These are phyloP conservation scores for Gadopsis marmoratus DNA, from an alignment of 2,797 vertebrate species.

Conservation along the genomic window DNA sequence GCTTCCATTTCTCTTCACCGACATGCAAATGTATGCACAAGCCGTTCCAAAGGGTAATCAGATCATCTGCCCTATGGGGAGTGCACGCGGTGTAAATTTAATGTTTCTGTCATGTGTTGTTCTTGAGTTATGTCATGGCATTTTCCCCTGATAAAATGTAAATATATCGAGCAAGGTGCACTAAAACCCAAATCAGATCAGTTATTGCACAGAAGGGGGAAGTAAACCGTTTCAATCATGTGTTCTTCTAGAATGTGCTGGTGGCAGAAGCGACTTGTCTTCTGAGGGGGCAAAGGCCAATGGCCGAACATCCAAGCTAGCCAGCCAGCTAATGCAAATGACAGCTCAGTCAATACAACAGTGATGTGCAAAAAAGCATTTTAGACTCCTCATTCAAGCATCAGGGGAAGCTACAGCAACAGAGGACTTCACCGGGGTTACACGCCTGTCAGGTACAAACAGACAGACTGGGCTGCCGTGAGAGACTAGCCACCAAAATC, in stretches of 20 bases:
- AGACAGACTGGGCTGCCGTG: not conserved
- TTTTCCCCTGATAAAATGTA: slow-evolving; percentile 34
- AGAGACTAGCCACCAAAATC: not conserved
- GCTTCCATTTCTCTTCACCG: not conserved
- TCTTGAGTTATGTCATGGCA: slow-evolving; percentile 8
- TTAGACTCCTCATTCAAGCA: slow-evolving; percentile 22
- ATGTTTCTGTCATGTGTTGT: slow-evolving; percentile 19
- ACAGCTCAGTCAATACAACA: slow-evolving; percentile 7
- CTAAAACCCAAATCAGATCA: slow-evolving; percentile 30
- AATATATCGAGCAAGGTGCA: slow-evolving; percentile 41
- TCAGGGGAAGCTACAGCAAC: not conserved
- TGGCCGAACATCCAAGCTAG: not conserved
- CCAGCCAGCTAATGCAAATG: slow-evolving; percentile 35
- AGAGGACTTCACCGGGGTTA: not conserved
- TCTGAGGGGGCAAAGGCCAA: slow-evolving; percentile 18
- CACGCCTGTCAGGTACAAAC: slow-evolving; percentile 8
- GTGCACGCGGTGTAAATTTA: slow-evolving; percentile 8
- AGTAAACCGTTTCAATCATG: not conserved
- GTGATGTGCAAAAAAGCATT: slow-evolving; percentile 2
- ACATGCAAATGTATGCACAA: slow-evolving; percentile 18
- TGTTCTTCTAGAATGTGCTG: slow-evolving; percentile 7
- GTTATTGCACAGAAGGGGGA: not conserved
- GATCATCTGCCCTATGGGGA: slow-evolving; percentile 16
- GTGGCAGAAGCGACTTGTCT: slow-evolving; percentile 7
- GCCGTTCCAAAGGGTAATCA: slow-evolving; percentile 15